These are phyloP conservation scores for Sphenodon punctatus DNA, from an alignment of 2,797 vertebrate genomes.

Conservation along the genomic window DNA sequence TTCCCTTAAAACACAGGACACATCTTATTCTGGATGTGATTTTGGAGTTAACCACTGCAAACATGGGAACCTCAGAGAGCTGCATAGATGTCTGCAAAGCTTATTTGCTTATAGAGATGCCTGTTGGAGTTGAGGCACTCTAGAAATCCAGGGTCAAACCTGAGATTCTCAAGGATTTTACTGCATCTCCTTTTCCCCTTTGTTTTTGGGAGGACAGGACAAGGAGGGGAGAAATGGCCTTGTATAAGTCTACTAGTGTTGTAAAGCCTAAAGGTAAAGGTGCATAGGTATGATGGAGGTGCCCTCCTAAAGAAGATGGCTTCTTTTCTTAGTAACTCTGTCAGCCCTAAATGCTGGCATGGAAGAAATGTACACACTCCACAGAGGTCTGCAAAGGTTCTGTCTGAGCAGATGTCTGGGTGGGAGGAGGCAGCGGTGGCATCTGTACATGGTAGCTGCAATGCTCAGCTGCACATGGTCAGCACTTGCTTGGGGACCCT, in stretches of 20 bases:
- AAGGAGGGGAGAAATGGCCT: not conserved
- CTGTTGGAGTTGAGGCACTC: not conserved
- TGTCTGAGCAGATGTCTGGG: not conserved
- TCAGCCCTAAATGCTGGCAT: not conserved
- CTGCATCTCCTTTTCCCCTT: not conserved
- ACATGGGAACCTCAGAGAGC: not conserved
- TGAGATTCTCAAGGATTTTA: not conserved
- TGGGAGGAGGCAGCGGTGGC: too few species aligned
- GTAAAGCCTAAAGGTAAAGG: not conserved
- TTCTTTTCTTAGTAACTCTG: too few species aligned
- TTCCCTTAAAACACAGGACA: too few species aligned
- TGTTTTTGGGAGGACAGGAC: not conserved
- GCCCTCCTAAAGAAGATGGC: not conserved
- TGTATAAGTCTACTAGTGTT: not conserved
- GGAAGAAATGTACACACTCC: not conserved
- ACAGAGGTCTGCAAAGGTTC: not conserved
- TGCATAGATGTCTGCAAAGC: not conserved
- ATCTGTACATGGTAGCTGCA: too few species aligned
- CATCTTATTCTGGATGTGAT: too few species aligned
- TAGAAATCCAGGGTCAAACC: not conserved
- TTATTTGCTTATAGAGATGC: not conserved
- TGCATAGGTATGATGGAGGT: not conserved
- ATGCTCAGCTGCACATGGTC: not conserved
- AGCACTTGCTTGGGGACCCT: not conserved
- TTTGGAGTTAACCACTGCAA: not conserved